phyloP scores from a whole-genome alignment of 2,888 invertebrate genomes.

The Ethmia dodecea region DNA sequence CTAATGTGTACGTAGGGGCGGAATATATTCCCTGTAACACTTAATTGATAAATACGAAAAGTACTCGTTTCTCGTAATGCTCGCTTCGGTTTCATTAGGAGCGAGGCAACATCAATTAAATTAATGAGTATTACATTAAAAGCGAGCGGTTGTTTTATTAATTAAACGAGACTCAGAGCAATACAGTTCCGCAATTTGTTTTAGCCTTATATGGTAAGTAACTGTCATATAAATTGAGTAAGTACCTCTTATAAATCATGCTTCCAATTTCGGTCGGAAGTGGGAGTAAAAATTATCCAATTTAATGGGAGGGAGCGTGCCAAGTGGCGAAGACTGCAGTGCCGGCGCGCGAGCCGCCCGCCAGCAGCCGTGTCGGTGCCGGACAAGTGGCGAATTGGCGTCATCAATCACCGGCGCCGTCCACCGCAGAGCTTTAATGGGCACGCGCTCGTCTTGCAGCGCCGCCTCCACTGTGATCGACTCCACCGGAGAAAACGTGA shows the following conservation, averaged over 20 bases:
- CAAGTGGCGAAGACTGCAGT: conserved; percentile 28
- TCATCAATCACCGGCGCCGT: conserved; percentile 62
- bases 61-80: conserved; percentile 26
- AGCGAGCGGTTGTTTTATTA: conserved; percentile 16
- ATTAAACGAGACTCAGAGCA: neutral
- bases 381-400: conserved; percentile 62
- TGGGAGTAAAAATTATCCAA: conserved; percentile 24
- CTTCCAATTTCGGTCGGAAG: conserved; percentile 7
- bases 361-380: conserved; percentile 12
- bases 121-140: conserved; percentile 37
- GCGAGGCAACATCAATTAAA: conserved; percentile 40
- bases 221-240: no score
- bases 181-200: neutral
- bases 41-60: conserved; percentile 53
- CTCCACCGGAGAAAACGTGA: conserved; percentile 23
- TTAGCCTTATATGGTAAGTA: neutral
- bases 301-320: conserved; percentile 32
- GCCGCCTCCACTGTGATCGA: conserved; percentile 33
- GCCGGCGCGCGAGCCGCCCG: conserved; percentile 7
- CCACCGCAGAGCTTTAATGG: conserved; percentile 52
- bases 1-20: conserved; percentile 22
- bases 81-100: conserved; percentile 42
- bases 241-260: conserved; percentile 3
- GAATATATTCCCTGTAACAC: conserved; percentile 43
- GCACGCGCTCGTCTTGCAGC: conserved; percentile 40